Base-by-base conservation (phyloP, 2,888 invertebrate genomes). In the Trichogramma dendrolimi region DNA sequence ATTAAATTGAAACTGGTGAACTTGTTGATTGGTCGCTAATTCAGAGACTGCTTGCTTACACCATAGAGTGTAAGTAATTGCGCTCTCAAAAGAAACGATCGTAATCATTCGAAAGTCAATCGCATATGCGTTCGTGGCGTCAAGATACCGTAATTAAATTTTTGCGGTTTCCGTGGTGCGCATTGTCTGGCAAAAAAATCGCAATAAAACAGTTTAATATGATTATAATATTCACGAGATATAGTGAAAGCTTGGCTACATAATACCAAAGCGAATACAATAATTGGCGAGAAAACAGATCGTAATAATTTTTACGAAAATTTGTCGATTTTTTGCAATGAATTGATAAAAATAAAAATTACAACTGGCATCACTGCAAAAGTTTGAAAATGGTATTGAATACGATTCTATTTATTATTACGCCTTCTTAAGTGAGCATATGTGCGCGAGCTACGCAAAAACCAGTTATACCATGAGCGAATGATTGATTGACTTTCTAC, bases 401-500 rank as follows among this genome's bases (percentile, higher is more conserved):
- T 27, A 27, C 27, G 27, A 27, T 27, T 27, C 27, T 27, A 27
- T 27, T 27, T 27, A 27, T 27, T 27, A 27, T 27, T 27, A 27
- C 27, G 27, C 27, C 27, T 65, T 57, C 60, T 60, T 57, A 52
- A 54, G 62, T 51, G 48, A 46, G 42, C 11, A 39, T 39, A 39
- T 40, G 1, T 40, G 6, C 10, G 48, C 47, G 14, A 43, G 44
- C 50, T 1, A 39, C 57, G 8, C 8, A 46, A 55, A 62, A 62
- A 62, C 55, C 62, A 55, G 58, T 62, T 52, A 55, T 50, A 14
- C 27, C 27, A 27, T 11, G 39, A 27, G 54, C 57, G 50, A 39
- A 44, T 52, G 61, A 64, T 64, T 61, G 49, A 64, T 64, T 64
- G 56, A 53, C 56, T 52, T 53, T 59, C 59, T n/a, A 40, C 50